A percentile compares a stretch with the other conserved stretches of the same genome.
These are phyloP conservation scores for Dromococcyx pavoninus DNA, from an alignment of 2,797 vertebrate genomes.

Conservation along the genomic window DNA sequence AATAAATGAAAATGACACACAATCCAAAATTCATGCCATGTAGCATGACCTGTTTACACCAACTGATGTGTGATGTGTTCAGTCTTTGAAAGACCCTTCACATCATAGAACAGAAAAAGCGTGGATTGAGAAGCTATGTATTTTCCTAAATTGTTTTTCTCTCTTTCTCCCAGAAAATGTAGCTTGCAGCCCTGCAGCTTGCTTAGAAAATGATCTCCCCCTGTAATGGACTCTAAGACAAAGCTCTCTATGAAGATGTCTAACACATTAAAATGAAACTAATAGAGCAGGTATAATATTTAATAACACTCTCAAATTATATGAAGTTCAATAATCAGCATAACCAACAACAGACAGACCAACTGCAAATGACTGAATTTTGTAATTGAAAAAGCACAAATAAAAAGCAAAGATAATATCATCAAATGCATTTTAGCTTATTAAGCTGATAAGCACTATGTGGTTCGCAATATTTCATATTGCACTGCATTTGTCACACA, in stretches of 20 bases:
- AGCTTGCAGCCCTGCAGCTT: not conserved
- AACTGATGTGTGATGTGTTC: not conserved
- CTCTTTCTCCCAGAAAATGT: not conserved
- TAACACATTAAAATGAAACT: not conserved
- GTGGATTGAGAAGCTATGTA: not conserved
- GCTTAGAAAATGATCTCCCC: not conserved
- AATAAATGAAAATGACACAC: slow-evolving; percentile 32
- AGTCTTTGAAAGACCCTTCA: slow-evolving; percentile 11
- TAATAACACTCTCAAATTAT: slow-evolving; percentile 20
- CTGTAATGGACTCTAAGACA: not conserved
- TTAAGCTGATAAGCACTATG: not conserved
- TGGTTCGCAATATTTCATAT: not conserved
- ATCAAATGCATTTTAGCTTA: not conserved
- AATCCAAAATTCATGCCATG: slow-evolving; percentile 16
- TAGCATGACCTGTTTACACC: not conserved
- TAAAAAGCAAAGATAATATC: slow-evolving; percentile 18
- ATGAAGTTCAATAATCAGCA: slow-evolving; percentile 9
- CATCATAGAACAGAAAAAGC: not conserved
- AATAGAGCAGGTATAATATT: not conserved
- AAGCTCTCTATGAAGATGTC: not conserved
- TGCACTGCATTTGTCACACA: not conserved
- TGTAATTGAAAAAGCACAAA: slow-evolving; percentile 27
- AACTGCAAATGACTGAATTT: slow-evolving; percentile 31
- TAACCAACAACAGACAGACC: slow-evolving; percentile 5
- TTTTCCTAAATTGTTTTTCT: slow-evolving; percentile 34